These are phyloP conservation scores for Lathamus discolor DNA, from an alignment of 2,113 vertebrate genomes.

Conservation along the genomic window DNA sequence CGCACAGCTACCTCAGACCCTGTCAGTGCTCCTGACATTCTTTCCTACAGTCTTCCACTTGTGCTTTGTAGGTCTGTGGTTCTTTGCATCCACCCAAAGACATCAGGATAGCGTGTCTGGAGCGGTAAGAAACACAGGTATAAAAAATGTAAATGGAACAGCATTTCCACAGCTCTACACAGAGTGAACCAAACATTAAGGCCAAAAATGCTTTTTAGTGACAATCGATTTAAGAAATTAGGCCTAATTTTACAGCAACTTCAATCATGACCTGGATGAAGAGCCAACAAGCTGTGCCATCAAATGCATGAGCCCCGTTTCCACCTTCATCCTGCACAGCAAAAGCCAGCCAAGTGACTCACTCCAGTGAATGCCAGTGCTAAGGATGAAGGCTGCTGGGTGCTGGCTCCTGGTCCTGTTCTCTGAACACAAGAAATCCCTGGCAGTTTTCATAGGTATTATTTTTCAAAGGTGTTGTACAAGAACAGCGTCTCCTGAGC, in stretches of 20 bases:
- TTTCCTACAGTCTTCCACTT: constrained; percentile 40
- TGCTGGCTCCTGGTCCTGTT: background rate
- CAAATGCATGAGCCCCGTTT: background rate
- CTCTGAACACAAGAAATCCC: background rate
- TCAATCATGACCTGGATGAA: background rate
- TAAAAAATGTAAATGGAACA: constrained; percentile 32
- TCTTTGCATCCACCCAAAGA: constrained; percentile 33
- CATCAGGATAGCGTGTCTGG: constrained; percentile 14
- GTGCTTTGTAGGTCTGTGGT: constrained; percentile 26
- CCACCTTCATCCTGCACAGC: background rate
- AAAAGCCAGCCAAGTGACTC: constrained; percentile 36
- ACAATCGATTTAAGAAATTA: background rate
- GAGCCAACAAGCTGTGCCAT: background rate
- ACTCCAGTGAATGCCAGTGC: background rate
- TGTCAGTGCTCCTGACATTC: constrained; percentile 22
- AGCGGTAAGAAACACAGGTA: constrained; percentile 35
- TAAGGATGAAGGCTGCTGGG: background rate
- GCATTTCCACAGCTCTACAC: background rate
- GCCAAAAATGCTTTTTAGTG: background rate
- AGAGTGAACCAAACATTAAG: background rate
- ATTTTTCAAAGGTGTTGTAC: background rate
- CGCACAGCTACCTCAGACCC: constrained; percentile 39
- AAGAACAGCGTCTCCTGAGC: background rate
- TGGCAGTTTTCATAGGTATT: background rate
- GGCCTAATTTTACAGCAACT: background rate